These are phyloP conservation scores for Apodemus sylvaticus DNA, from an alignment of 2,113 vertebrate species.

Conservation along the genomic window DNA sequence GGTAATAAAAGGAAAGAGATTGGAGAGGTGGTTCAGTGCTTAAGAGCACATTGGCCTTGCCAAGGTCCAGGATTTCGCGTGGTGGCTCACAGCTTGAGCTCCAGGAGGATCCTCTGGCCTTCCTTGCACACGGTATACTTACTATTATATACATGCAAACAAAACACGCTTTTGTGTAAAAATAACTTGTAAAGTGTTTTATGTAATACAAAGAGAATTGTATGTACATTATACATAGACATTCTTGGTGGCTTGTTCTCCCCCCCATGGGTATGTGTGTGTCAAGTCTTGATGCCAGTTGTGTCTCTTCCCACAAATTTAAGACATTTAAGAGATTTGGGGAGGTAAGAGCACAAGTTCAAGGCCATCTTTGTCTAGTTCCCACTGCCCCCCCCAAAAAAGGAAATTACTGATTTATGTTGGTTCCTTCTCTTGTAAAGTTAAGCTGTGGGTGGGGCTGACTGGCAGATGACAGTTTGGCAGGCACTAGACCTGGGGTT, in stretches of 20 bases:
- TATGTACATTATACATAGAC: too few species aligned
- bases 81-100: not conserved
- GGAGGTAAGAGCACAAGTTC: too few species aligned
- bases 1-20: not conserved
- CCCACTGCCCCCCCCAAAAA: not conserved
- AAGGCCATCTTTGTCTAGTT: not conserved
- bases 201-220: not conserved
- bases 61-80: too few species aligned
- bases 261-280: not conserved
- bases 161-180: not conserved
- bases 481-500: not conserved
- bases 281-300: not conserved
- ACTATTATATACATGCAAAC: too few species aligned
- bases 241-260: not conserved
- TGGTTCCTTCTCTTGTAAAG: not conserved
- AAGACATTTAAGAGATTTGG: not conserved
- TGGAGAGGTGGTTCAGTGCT: not conserved
- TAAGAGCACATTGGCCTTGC: not conserved
- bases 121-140: not conserved
- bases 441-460: too few species aligned
- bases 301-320: too few species aligned
- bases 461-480: too few species aligned
- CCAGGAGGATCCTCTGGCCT: not conserved
- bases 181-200: not conserved
- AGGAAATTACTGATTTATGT: not conserved